Percentiles rank a stretch among this genome's conserved stretches.
Evolutionary conservation across 2,888 invertebrate genomes (phyloP).

Genomic region (Pherbina coryleti): DNA sequence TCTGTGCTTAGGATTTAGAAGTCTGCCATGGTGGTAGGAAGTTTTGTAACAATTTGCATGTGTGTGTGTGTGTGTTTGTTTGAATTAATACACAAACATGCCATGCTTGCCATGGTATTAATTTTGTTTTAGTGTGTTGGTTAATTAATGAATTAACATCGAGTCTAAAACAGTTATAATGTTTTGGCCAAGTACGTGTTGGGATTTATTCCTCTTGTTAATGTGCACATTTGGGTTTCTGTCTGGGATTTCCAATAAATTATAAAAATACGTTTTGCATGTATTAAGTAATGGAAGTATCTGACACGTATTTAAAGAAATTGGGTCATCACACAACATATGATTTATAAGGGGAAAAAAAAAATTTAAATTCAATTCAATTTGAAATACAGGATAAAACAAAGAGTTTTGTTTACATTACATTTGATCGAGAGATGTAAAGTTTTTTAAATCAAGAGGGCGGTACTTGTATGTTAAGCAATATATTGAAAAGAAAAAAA

Average conservation of each 20-base stretch:
- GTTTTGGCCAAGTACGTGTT: slow-evolving; percentile 7
- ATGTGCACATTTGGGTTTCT: neutral
- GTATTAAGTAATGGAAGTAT: too few relatives aligned
- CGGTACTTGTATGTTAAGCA: too few relatives aligned
- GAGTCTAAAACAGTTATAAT: slow-evolving; percentile 50
- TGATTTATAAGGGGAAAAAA: too few relatives aligned
- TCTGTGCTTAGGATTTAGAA: slow-evolving; percentile 25
- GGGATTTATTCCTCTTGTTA: slow-evolving; percentile 6
- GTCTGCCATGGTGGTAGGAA: neutral
- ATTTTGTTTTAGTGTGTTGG: slow-evolving; percentile 38
- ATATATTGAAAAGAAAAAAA: too few relatives aligned
- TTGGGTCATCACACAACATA: too few relatives aligned
- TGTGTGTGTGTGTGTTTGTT: neutral
- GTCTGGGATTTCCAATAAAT: slow-evolving; percentile 26
- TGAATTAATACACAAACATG: neutral
- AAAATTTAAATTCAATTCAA: too few relatives aligned
- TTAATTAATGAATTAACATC: slow-evolving; percentile 54
- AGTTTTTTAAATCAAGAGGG: too few relatives aligned
- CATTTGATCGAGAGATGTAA: too few relatives aligned
- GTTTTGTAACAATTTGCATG: too few relatives aligned
- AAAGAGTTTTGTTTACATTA: too few relatives aligned
- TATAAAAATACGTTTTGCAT: neutral
- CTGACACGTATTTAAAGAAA: too few relatives aligned
- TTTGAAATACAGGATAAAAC: too few relatives aligned
- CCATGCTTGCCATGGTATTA: slow-evolving; percentile 21